Evolutionary conservation across 2,113 vertebrate species (phyloP).

Genomic region (Gallinago jamesoni): DNA sequence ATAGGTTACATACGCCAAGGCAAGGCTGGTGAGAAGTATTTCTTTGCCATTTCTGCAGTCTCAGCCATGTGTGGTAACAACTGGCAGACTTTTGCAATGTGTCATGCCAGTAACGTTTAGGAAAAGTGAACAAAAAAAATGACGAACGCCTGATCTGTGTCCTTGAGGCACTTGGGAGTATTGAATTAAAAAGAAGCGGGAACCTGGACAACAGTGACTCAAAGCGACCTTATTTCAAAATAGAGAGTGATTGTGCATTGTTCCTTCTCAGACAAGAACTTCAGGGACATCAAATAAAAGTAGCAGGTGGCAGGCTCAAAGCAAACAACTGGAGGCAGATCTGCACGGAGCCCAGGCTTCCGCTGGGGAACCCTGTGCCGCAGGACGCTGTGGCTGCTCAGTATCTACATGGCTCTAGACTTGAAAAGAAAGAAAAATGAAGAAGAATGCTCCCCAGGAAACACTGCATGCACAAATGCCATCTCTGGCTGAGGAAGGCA

Average conservation of each 20-base stretch:
- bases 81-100: not conserved
- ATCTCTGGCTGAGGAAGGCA: not conserved
- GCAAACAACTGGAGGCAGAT: not conserved
- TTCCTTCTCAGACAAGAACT: constrained; percentile 8
- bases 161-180: not conserved
- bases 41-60: not conserved
- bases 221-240: not conserved
- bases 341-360: not conserved
- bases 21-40: not conserved
- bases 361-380: not conserved
- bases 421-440: not conserved
- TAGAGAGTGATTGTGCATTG: not conserved
- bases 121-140: not conserved
- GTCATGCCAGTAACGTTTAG: not conserved
- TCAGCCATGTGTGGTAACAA: not conserved
- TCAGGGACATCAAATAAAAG: constrained; percentile 17
- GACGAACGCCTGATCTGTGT: not conserved
- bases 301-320: constrained; percentile 41
- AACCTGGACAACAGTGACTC: not conserved
- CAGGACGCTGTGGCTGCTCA: not conserved
- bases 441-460: not conserved
- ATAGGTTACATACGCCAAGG: not conserved
- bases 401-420: not conserved
- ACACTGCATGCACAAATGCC: not conserved
- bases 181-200: not conserved